Conservation (phyloP, 2,888 invertebrate species). For the Hypomecis punctinalis region DNA sequence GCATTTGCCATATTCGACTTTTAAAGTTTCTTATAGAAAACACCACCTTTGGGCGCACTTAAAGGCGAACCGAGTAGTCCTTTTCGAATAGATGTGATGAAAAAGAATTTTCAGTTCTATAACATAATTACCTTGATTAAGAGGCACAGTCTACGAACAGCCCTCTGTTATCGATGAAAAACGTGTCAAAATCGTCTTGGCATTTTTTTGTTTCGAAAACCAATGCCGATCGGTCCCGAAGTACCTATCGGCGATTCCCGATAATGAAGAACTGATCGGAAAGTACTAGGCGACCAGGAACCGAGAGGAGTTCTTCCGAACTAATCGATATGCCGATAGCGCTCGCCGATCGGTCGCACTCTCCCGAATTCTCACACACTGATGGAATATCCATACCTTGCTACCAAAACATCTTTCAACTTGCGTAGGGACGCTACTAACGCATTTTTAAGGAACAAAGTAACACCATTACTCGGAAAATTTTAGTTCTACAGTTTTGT, state of each 20-base stretch:
- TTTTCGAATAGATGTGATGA: no score
- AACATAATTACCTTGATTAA: no score
- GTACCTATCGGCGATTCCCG: conserved; percentile 70
- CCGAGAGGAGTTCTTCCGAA: conserved; percentile 68
- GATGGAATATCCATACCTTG: conserved; percentile 4
- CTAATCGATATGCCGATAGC: conserved; percentile 69
- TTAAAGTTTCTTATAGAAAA: no score
- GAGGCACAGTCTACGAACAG: no score
- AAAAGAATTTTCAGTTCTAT: no score
- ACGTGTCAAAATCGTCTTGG: not conserved
- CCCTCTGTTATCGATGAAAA: no score
- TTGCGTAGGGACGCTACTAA: conserved; percentile 21
- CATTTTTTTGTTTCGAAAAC: not conserved
- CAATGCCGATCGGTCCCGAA: conserved; percentile 47
- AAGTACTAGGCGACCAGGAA: conserved; percentile 71
- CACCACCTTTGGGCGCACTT: no score
- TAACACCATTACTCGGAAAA: not conserved
- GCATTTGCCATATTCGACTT: no score
- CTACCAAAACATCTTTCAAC: conserved; percentile 29
- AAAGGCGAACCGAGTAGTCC: no score
- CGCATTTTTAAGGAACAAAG: not conserved
- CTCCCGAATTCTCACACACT: conserved; percentile 55
- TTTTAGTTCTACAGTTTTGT: not conserved
- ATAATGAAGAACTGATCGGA: conserved; percentile 80
- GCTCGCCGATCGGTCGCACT: conserved; percentile 56